Percentiles rank a stretch among this genome's conserved stretches.
Evolutionary conservation across 1,140 invertebrate species (phyloP).

Genomic region (Nymphalis io): DNA sequence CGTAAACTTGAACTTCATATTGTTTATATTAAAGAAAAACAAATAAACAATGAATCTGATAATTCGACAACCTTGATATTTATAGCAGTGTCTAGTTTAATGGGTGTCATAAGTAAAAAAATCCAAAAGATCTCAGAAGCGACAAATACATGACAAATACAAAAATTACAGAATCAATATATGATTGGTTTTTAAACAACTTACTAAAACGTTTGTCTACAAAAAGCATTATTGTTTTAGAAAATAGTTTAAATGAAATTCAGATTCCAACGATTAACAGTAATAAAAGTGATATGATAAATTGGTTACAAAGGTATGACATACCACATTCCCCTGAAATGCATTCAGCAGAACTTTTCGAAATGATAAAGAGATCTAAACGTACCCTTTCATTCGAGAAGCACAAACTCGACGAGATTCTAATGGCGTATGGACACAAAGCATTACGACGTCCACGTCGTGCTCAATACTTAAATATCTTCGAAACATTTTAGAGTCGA

Average conservation of each 20-base stretch:
- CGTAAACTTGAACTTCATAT: background rate
- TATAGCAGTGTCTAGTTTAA: slow-evolving; percentile 5
- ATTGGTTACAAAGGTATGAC: slow-evolving; percentile 19
- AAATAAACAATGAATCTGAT: background rate
- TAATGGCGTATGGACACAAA: slow-evolving; percentile 18
- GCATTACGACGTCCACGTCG: slow-evolving; percentile 15
- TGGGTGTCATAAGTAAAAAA: slow-evolving; percentile 2
- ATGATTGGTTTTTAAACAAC: slow-evolving; percentile 5
- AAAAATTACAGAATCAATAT: background rate
- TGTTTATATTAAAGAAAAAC: slow-evolving; percentile 22
- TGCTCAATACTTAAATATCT: slow-evolving; percentile 20
- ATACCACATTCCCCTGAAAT: slow-evolving; percentile 19
- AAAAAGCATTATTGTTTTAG: slow-evolving; percentile 5
- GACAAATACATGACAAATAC: background rate
- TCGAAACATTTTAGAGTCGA: background rate
- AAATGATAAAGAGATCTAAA: slow-evolving; percentile 25
- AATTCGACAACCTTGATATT: background rate
- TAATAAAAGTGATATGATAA: slow-evolving; percentile 18
- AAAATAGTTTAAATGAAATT: background rate
- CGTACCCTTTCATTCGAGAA: slow-evolving; percentile 1
- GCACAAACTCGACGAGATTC: slow-evolving; percentile 15
- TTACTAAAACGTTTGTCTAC: background rate
- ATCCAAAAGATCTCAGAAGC: background rate
- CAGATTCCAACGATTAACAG: slow-evolving; percentile 21
- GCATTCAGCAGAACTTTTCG: slow-evolving; percentile 25